phyloP scores from a whole-genome alignment of 2,797 vertebrate genomes.

The Melanotaenia maccullochi region DNA sequence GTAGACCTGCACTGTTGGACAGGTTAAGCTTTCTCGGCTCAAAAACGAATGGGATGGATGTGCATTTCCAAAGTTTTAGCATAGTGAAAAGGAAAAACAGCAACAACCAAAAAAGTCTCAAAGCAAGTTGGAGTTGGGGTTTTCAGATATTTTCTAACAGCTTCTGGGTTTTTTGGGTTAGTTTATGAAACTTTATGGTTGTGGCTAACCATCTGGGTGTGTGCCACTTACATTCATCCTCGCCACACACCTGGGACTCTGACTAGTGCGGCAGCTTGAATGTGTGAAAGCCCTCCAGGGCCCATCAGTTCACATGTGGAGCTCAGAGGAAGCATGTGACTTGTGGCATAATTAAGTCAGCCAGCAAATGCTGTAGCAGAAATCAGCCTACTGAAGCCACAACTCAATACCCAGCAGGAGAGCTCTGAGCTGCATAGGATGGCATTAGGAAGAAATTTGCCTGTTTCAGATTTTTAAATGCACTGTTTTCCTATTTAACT shows the following conservation, averaged over 20 bases:
- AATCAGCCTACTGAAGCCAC: constrained; percentile 52
- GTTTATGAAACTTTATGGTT: constrained; percentile 46
- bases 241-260: constrained; percentile 59
- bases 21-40: constrained; percentile 68
- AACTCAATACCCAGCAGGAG: constrained; percentile 50
- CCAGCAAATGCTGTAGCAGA: constrained; percentile 54
- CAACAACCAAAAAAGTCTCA: not conserved
- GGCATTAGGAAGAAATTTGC: constrained; percentile 45
- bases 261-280: constrained; percentile 53
- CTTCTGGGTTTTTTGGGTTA: constrained; percentile 41
- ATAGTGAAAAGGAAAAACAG: not conserved
- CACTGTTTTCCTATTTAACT: constrained; percentile 69
- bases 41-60: constrained; percentile 13
- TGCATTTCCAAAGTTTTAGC: constrained; percentile 11
- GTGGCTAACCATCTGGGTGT: constrained; percentile 63
- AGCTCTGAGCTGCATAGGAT: constrained; percentile 39
- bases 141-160: constrained; percentile 19
- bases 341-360: constrained; percentile 76
- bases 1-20: constrained; percentile 41
- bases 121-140: not conserved
- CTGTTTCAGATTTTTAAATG: constrained; percentile 67
- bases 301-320: constrained; percentile 66
- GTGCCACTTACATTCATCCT: constrained; percentile 55
- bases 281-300: constrained; percentile 63
- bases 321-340: constrained; percentile 67